Percentiles rank a stretch among this genome's conserved stretches.
Conservation (phyloP, 2,888 invertebrate genomes). For the Ryuthela nishihirai region DNA sequence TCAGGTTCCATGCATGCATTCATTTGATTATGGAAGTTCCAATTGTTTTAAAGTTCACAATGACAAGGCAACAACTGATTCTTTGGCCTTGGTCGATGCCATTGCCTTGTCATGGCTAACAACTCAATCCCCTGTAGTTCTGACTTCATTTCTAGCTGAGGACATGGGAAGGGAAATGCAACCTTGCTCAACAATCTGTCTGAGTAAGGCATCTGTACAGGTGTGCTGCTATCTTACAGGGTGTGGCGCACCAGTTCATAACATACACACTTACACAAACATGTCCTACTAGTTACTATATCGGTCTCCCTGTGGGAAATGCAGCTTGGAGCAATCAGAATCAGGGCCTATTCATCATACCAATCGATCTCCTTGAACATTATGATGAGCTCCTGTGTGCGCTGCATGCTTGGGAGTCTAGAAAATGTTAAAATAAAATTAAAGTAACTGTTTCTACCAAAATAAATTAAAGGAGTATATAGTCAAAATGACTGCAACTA, state of each 20-base stretch:
- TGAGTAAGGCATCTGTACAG: conserved; percentile 33
- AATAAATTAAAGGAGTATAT: not conserved
- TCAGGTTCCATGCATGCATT: too few relatives aligned
- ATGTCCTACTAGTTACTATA: not conserved
- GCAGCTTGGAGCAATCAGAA: not conserved
- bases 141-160: too few relatives aligned
- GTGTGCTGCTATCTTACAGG: conserved; percentile 35
- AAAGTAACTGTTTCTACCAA: not conserved
- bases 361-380: conserved; percentile 40
- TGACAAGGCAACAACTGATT: too few relatives aligned
- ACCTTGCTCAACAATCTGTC: too few relatives aligned
- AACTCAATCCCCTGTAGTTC: too few relatives aligned
- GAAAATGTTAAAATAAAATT: conserved; percentile 1
- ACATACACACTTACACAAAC: conserved; percentile 6
- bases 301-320: not conserved
- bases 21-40: too few relatives aligned
- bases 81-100: too few relatives aligned
- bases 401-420: conserved; percentile 34
- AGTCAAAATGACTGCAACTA: not conserved
- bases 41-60: too few relatives aligned
- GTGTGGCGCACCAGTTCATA: conserved; percentile 26
- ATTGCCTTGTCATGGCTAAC: too few relatives aligned
- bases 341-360: conserved; percentile 23
- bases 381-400: conserved; percentile 33
- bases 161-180: too few relatives aligned